Conservation (phyloP, 2,888 invertebrate species). For the Tortrix viridana region DNA sequence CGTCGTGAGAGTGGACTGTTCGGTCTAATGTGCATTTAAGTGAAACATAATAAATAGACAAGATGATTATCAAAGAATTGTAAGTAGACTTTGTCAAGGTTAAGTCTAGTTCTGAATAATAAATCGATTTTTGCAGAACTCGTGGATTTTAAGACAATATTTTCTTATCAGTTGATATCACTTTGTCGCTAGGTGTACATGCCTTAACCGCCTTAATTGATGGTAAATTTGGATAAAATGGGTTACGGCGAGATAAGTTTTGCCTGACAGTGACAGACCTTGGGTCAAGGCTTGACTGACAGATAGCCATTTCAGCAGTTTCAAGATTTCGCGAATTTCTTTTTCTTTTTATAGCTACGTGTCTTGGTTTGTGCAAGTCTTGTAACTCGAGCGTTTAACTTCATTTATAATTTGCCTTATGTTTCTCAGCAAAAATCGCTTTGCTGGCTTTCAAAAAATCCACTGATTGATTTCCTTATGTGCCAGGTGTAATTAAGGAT, state of each 20-base stretch:
- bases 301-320: slow-evolving; percentile 52
- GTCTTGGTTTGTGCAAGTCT: not conserved
- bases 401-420: too few species aligned
- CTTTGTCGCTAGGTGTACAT: slow-evolving; percentile 8
- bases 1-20: slow-evolving; percentile 79
- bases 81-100: slow-evolving; percentile 81
- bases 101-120: slow-evolving; percentile 66
- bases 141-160: slow-evolving; percentile 49
- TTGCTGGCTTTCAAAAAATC: too few species aligned
- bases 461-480: not conserved
- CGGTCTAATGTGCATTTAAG: slow-evolving; percentile 77
- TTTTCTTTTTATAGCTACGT: slow-evolving; percentile 7
- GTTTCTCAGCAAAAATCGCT: too few species aligned
- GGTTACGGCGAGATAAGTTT: slow-evolving; percentile 21
- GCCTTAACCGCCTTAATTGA: slow-evolving; percentile 15
- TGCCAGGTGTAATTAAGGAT: not conserved
- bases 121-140: slow-evolving; percentile 75
- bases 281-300: slow-evolving; percentile 64
- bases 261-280: slow-evolving; percentile 69
- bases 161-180: slow-evolving; percentile 54
- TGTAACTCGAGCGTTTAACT: not conserved
- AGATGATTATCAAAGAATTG: slow-evolving; percentile 90
- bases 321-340: slow-evolving; percentile 15
- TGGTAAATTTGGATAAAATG: slow-evolving; percentile 16
- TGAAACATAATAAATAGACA: slow-evolving; percentile 74